phyloP scores from a whole-genome alignment of 2,113 vertebrate species.

The Pluvialis apricaria region DNA sequence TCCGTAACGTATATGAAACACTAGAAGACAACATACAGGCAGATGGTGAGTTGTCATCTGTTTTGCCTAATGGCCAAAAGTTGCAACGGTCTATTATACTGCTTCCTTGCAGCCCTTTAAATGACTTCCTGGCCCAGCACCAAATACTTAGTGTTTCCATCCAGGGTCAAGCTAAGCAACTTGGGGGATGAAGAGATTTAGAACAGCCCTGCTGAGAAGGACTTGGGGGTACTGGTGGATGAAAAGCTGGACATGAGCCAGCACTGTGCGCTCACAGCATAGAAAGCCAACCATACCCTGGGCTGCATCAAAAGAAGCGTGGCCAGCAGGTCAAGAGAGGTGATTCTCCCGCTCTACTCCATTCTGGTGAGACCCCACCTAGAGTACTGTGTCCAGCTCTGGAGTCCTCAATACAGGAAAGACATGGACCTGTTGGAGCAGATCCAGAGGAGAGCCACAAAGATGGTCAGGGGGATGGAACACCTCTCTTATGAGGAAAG shows the following conservation, averaged over 20 bases:
- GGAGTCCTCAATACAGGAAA: background rate
- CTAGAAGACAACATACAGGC: background rate
- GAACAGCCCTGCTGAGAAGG: background rate
- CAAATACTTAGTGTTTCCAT: background rate
- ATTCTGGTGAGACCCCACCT: background rate
- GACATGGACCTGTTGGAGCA: too few relatives aligned
- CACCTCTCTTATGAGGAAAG: background rate
- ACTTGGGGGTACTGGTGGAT: background rate
- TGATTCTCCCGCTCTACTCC: background rate
- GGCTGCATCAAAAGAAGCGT: background rate
- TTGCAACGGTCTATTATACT: background rate
- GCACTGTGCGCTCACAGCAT: too few relatives aligned
- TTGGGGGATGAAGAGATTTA: background rate
- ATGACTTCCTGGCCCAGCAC: background rate
- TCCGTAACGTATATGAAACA: background rate
- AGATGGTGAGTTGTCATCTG: background rate
- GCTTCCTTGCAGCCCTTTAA: background rate
- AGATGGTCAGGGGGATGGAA: background rate
- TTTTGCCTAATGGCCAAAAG: background rate
- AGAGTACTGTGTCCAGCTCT: background rate
- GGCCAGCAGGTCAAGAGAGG: background rate
- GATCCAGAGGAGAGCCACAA: background rate
- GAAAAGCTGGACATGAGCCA: background rate
- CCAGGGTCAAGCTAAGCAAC: background rate
- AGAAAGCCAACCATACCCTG: background rate